phyloP scores from a whole-genome alignment of 2,888 invertebrate species.

The Idaea aversata region DNA sequence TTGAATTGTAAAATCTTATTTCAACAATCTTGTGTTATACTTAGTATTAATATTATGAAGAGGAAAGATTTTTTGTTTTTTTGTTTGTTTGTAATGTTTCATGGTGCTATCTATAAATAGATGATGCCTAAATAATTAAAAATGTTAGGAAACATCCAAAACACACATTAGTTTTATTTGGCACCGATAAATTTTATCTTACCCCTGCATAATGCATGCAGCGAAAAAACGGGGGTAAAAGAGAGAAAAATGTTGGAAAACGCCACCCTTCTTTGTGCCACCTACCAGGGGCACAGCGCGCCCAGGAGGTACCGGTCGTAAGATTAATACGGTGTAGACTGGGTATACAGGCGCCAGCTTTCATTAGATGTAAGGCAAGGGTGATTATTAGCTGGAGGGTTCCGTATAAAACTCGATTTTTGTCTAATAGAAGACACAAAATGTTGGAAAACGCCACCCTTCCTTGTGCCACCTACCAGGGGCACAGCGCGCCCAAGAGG shows the following conservation, averaged over 20 bases:
- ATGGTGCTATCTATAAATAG: too few species aligned
- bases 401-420: slow-evolving; percentile 37
- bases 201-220: slow-evolving; percentile 73
- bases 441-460: slow-evolving; percentile 63
- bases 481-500: slow-evolving; percentile 61
- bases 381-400: slow-evolving; percentile 36
- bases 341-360: slow-evolving; percentile 60
- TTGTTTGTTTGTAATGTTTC: too few species aligned
- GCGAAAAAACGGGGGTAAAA: slow-evolving; percentile 49
- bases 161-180: slow-evolving; percentile 62
- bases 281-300: slow-evolving; percentile 69
- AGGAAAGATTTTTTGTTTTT: too few species aligned
- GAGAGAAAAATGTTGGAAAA: slow-evolving; percentile 61
- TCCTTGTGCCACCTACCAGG: slow-evolving; percentile 71
- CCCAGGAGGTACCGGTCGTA: slow-evolving; percentile 58
- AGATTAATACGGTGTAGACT: slow-evolving; percentile 76
- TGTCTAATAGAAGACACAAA: slow-evolving; percentile 29
- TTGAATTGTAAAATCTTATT: too few species aligned
- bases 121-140: slow-evolving; percentile 3
- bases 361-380: slow-evolving; percentile 72
- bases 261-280: slow-evolving; percentile 67
- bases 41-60: too few species aligned
- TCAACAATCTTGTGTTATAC: too few species aligned
- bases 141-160: slow-evolving; percentile 9
- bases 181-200: slow-evolving; percentile 65